Evolutionary conservation across 2,797 vertebrate genomes (phyloP), one percentile per base, ranked within the genome.

Genomic region (Alosa sapidissima): DNA sequence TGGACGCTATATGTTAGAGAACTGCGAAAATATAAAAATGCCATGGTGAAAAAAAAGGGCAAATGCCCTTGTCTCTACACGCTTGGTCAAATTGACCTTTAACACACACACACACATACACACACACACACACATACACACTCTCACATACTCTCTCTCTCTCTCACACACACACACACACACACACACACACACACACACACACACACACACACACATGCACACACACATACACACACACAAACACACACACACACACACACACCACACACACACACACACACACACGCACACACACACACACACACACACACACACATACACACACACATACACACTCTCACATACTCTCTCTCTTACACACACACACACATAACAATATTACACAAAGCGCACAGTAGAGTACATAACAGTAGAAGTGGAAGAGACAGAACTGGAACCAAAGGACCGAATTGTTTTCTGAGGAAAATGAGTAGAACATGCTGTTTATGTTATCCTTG

Each of bases 31-130:
- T 14, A 16, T 19, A 78, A 47, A 47, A 78, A 78, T 45, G 1
- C 9, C 72, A 47, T 78, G 72, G 36, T 19, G 47, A 78, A 78
- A 78, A 78, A 21, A 78, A 78, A 78, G 72, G 72, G 72, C 41
- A 78, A 78, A 78, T 78, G 6, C 72, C 14, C 16, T 45, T 78
- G 36, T 78, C 72, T 78, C 72, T 47, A 78, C 72, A 78, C 16
- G 72, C 36, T 45, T 78, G 72, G 41, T 78, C 36, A 78, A 14
- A 2, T 36, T 78, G 72, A 78, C 72, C 72, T 78, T 78, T 47
- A 45, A 21, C 41, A 21, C 68, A 45, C 33, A 28, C 62, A 68
- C 62, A 33, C 24, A 68, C 55, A 58, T 19, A 58, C 7, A 58
- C 13, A 58, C 55, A 21, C 19, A 58, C 55, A 21, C 55, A 21